Conservation (phyloP, 2,797 vertebrate genomes). For the Mareca penelope region DNA sequence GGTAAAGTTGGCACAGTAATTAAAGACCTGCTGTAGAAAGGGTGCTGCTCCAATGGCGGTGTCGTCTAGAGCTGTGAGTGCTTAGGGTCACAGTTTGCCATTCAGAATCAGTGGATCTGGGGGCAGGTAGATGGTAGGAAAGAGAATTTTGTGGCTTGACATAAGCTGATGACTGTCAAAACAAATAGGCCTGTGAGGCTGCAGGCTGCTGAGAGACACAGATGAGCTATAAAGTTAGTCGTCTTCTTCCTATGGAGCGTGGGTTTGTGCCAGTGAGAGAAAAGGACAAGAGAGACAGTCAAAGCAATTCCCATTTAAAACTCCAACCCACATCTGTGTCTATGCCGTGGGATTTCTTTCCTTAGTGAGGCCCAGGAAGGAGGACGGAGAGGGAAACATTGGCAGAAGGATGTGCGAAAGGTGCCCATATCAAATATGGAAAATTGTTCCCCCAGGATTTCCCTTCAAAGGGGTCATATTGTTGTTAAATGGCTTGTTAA, state of each 20-base stretch:
- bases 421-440: neutral
- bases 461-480: slow-evolving; percentile 45
- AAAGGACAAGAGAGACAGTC: neutral
- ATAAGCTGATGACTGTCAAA: neutral
- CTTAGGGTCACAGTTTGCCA: neutral
- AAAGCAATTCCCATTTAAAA: neutral
- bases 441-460: slow-evolving; percentile 41
- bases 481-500: slow-evolving; percentile 71
- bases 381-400: neutral
- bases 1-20: neutral
- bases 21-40: neutral
- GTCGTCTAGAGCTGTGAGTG: neutral
- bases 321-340: neutral
- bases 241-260: neutral
- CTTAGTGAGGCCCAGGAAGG: neutral
- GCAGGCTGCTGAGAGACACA: neutral
- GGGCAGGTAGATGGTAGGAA: neutral
- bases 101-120: neutral
- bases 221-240: neutral
- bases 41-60: rapidly evolving
- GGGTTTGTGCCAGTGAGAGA: neutral
- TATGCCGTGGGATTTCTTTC: neutral
- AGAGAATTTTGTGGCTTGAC: neutral
- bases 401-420: slow-evolving; percentile 17
- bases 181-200: neutral